Evolutionary conservation across 2,797 vertebrate genomes (phyloP), one percentile per base, ranked within the genome.

Genomic region (Cephalopachus bancanus): DNA sequence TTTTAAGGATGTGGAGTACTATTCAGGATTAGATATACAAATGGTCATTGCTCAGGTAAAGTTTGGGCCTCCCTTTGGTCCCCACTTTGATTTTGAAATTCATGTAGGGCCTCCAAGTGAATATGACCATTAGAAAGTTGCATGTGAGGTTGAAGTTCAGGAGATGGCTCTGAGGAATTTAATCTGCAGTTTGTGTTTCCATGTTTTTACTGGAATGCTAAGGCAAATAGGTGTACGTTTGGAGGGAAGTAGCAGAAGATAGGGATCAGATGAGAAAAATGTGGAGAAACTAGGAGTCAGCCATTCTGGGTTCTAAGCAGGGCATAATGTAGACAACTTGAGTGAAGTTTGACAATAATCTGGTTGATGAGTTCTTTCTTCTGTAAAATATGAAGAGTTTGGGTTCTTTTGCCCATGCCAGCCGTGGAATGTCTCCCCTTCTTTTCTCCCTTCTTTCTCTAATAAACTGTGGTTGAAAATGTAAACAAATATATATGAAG

Each of bases 261-360:
- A 37, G 3, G 28, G 24, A 71, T 51, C 16, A 30, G 62, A 74
- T 6, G 10, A 80, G 64, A 37, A 67, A 65, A 72, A 22, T 6
- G 3, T 59, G 14, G 64, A 60, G 28, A 90, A 91, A 5, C 9
- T 72, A 2, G 10, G 17, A 24, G 22, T 22, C 24, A 8, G 12
- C 37, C 7, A 7, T 76, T 16, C 2, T 33, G 16, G 24, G 20
- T 57, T 33, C 55, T 83, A 74, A 26, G 6, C 10, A 22, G 24
- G n/a, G 11, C 2, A 2, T 0, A 2, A 15, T 1, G 8, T 24
- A 22, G 24, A 19, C 30, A 28, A 2, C 3, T 49, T 9, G 12
- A 28, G 11, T 53, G 67, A n/a, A 10, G 81, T 89, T 37, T 69
- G 67, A 37, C 3, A 78, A 16, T 1, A 26, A 15, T 15, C 74